Evolutionary conservation across 2,797 vertebrate species (phyloP).

Genomic region (Orientallactaga sibirica): DNA sequence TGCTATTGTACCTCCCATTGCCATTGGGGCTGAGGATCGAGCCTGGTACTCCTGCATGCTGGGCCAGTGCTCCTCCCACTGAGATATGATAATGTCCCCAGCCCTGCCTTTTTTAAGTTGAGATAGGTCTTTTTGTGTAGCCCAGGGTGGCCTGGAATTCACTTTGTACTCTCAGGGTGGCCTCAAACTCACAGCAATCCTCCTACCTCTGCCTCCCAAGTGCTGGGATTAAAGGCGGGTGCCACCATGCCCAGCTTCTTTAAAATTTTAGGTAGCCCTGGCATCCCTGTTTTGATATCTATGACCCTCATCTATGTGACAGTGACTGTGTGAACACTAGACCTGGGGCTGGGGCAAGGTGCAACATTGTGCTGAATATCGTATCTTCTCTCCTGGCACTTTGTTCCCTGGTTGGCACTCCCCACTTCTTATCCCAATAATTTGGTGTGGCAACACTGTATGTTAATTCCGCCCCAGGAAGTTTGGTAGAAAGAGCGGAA

Average conservation of each 20-base stretch:
- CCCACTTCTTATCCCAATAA: neutral
- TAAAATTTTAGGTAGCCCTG: neutral
- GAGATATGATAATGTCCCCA: too few species aligned
- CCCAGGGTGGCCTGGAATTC: neutral
- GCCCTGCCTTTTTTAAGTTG: neutral
- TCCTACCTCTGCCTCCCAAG: neutral
- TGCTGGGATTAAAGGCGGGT: too few species aligned
- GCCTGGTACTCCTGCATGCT: neutral
- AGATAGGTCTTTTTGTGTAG: neutral
- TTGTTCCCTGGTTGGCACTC: constrained; percentile 26
- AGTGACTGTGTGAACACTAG: neutral
- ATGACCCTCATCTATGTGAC: neutral
- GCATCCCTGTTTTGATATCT: neutral
- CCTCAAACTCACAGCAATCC: neutral
- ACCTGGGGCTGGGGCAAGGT: neutral
- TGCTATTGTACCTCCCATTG: neutral
- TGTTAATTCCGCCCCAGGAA: constrained; percentile 47
- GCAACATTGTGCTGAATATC: constrained; percentile 15
- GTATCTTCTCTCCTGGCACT: constrained; percentile 45
- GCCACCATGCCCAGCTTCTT: neutral
- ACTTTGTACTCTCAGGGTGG: too few species aligned
- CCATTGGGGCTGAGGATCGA: neutral
- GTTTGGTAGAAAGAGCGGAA: neutral
- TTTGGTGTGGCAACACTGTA: neutral
- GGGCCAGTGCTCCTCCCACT: neutral